These are phyloP conservation scores for Unio delphinus DNA, from an alignment of 2,888 invertebrate species.

Conservation along the genomic window DNA sequence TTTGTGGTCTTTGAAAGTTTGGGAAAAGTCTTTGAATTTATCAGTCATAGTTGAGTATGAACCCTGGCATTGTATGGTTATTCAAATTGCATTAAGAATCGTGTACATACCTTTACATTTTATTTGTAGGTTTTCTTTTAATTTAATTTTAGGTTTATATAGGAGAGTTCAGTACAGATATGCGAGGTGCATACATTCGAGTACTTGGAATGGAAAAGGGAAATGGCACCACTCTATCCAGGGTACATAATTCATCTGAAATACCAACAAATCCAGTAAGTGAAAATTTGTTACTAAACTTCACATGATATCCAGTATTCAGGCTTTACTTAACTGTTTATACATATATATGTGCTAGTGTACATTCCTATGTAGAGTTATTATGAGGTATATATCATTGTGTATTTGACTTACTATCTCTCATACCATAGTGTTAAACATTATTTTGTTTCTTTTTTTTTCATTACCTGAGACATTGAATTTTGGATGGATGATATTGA, in stretches of 20 bases:
- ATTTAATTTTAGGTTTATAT: slow-evolving; percentile 62
- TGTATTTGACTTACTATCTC: neutral
- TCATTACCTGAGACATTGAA: too few relatives aligned
- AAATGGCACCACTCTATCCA: slow-evolving; percentile 68
- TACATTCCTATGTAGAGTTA: neutral
- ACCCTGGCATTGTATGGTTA: too few relatives aligned
- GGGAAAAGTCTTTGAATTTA: too few relatives aligned
- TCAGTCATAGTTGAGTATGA: too few relatives aligned
- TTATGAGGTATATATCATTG: neutral
- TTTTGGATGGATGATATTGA: too few relatives aligned
- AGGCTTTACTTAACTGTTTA: neutral
- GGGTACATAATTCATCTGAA: slow-evolving; percentile 56
- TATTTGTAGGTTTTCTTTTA: slow-evolving; percentile 49
- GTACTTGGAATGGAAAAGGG: slow-evolving; percentile 70
- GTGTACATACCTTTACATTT: too few relatives aligned
- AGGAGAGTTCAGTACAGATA: slow-evolving; percentile 63
- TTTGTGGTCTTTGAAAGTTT: too few relatives aligned
- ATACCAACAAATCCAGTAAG: slow-evolving; percentile 61
- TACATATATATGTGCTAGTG: neutral
- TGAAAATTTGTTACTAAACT: neutral
- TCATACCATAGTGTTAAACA: too few relatives aligned
- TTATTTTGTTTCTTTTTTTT: too few relatives aligned
- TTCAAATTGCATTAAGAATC: too few relatives aligned
- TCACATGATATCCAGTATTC: neutral
- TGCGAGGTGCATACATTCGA: slow-evolving; percentile 65